Percentiles rank a stretch among this genome's conserved stretches.
Evolutionary conservation across 1,140 invertebrate genomes (phyloP).

Genomic region (Mercenaria mercenaria): DNA sequence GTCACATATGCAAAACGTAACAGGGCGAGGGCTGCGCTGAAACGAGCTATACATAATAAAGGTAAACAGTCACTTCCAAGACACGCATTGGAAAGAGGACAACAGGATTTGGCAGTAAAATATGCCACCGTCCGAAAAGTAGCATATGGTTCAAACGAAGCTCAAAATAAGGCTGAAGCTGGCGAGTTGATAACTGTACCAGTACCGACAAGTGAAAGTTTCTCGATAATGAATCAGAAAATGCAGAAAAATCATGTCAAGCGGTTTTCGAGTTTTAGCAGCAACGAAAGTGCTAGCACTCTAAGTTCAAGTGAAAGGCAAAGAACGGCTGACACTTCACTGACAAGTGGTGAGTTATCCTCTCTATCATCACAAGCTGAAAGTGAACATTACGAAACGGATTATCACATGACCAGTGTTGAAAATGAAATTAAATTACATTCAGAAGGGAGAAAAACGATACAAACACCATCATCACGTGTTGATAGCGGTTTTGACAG

Average conservation of each 20-base stretch:
- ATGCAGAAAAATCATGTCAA: conserved; percentile 2
- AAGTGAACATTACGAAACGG: conserved; percentile 69
- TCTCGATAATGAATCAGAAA: conserved; percentile 28
- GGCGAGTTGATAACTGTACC: conserved; percentile 35
- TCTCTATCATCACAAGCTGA: conserved; percentile 80
- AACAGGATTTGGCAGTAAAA: conserved; percentile 70
- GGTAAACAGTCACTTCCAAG: conserved; percentile 31
- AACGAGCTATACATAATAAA: conserved; percentile 71
- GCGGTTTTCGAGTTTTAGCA: conserved; percentile 77
- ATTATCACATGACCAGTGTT: conserved; percentile 69
- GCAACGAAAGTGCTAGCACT: conserved; percentile 76
- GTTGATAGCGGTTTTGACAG: conserved; percentile 83
- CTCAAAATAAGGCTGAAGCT: conserved; percentile 10
- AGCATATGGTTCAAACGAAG: conserved; percentile 25
- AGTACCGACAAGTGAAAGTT: conserved; percentile 43
- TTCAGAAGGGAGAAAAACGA: conserved; percentile 54
- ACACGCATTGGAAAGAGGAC: not conserved
- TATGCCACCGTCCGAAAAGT: conserved; percentile 74
- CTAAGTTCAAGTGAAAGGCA: conserved; percentile 56
- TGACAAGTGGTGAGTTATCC: conserved; percentile 79
- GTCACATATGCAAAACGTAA: conserved; percentile 65
- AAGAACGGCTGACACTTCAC: conserved; percentile 68
- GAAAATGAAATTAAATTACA: conserved; percentile 50
- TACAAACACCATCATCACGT: conserved; percentile 56
- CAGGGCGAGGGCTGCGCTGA: conserved; percentile 73